Conservation (phyloP, 2,797 vertebrate species). For the Meda fulgida region DNA sequence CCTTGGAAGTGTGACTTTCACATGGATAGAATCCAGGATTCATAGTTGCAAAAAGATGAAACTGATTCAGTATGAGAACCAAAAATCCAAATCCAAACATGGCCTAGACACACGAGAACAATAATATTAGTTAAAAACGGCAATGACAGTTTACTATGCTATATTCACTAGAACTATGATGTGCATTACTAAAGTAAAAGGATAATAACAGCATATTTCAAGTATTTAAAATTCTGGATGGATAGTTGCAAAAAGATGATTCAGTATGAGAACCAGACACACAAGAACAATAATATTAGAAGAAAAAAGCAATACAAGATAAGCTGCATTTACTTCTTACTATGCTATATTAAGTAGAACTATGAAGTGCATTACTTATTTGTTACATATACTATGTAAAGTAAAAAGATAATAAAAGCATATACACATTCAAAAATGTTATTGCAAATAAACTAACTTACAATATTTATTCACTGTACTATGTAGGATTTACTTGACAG, state of each 20-base stretch:
- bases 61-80: constrained; percentile 62
- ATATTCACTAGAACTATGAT: not conserved
- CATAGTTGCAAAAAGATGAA: constrained; percentile 63
- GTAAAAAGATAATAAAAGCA: not conserved
- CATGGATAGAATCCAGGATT: constrained; percentile 83
- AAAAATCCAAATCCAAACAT: constrained; percentile 60
- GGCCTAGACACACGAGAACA: constrained; percentile 65
- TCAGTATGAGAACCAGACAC: constrained; percentile 64
- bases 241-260: constrained; percentile 64
- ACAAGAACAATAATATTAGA: constrained; percentile 22
- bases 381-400: not conserved
- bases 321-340: not conserved
- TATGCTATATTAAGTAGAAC: not conserved
- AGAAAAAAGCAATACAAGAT: not conserved
- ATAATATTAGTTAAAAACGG: not conserved
- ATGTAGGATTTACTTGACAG: not conserved
- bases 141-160: not conserved
- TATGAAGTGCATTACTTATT: not conserved
- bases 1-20: constrained; percentile 66
- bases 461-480: not conserved
- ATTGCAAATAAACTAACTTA: not conserved
- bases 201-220: too few relatives aligned
- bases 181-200: too few relatives aligned
- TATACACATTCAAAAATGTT: not conserved
- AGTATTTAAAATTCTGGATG: constrained; percentile 73